These are phyloP conservation scores for Anaspis maculata DNA, from an alignment of 2,888 invertebrate genomes.

Conservation along the genomic window DNA sequence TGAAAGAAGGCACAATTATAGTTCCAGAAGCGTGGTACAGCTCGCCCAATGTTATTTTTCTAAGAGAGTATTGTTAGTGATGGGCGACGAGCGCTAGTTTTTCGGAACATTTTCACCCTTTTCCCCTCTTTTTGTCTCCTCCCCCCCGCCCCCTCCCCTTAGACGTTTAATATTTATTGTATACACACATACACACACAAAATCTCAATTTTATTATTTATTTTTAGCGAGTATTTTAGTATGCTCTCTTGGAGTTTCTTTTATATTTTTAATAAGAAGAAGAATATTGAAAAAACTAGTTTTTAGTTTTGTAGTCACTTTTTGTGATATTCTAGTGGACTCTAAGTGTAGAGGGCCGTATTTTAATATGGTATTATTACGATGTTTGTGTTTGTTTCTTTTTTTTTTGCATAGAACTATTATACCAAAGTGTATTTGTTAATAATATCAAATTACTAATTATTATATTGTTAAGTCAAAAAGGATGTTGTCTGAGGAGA, in stretches of 20 bases:
- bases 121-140: too few relatives aligned
- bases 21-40: too few relatives aligned
- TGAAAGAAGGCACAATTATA: too few relatives aligned
- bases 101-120: too few relatives aligned
- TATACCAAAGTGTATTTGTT: conserved; percentile 32
- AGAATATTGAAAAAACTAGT: too few relatives aligned
- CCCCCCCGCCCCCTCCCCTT: too few relatives aligned
- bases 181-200: too few relatives aligned
- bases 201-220: conserved; percentile 23
- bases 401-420: too few relatives aligned
- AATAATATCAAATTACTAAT: conserved; percentile 17
- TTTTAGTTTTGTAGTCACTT: conserved; percentile 14
- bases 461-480: too few relatives aligned
- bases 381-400: too few relatives aligned
- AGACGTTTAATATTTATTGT: conserved; percentile 16
- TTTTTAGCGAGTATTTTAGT: conserved; percentile 18
- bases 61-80: conserved; percentile 12
- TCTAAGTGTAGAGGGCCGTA: conserved; percentile 23
- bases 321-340: conserved; percentile 16
- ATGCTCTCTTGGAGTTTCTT: conserved; percentile 25
- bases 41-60: conserved; percentile 15
- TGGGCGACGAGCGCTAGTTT: not conserved
- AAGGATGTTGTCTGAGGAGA: too few relatives aligned
- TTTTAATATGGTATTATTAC: conserved; percentile 32
- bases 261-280: too few relatives aligned